A percentile compares a stretch with the other conserved stretches of the same genome.
These are phyloP conservation scores for Echinometra lucunter DNA, from an alignment of 53 echinoderm and acorn worm genomes.

Conservation along the genomic window DNA sequence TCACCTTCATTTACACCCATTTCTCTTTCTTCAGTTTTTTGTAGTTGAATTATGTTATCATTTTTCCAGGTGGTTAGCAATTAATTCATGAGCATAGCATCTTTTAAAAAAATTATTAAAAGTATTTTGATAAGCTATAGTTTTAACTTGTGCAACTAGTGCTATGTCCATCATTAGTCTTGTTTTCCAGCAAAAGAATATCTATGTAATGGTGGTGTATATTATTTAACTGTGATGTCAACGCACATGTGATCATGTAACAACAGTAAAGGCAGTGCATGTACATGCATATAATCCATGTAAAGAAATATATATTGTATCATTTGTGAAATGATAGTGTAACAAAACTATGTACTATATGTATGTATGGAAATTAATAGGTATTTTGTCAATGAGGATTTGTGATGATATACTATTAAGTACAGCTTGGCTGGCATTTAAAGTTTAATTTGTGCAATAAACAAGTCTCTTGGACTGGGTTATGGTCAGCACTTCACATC, in stretches of 20 bases:
- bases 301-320: constrained; percentile 36
- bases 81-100: not conserved
- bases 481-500: constrained; percentile 53
- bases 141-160: not conserved
- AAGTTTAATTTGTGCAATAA: constrained; percentile 67
- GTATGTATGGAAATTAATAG: constrained; percentile 46
- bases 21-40: no score
- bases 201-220: not conserved
- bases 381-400: constrained; percentile 47
- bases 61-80: no score
- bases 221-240: not conserved
- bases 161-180: not conserved
- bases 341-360: constrained; percentile 50
- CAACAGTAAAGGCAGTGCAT: not conserved
- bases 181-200: not conserved
- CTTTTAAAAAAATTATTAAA: not conserved
- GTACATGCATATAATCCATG: constrained; percentile 17
- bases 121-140: not conserved
- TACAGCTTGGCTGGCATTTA: constrained; percentile 55
- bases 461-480: constrained; percentile 42
- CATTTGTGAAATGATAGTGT: constrained; percentile 48
- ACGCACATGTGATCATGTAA: not conserved
- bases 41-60: no score
- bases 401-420: constrained; percentile 3
- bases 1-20: not conserved